phyloP scores from a whole-genome alignment of 2,797 vertebrate genomes.

The Lemur catta region DNA sequence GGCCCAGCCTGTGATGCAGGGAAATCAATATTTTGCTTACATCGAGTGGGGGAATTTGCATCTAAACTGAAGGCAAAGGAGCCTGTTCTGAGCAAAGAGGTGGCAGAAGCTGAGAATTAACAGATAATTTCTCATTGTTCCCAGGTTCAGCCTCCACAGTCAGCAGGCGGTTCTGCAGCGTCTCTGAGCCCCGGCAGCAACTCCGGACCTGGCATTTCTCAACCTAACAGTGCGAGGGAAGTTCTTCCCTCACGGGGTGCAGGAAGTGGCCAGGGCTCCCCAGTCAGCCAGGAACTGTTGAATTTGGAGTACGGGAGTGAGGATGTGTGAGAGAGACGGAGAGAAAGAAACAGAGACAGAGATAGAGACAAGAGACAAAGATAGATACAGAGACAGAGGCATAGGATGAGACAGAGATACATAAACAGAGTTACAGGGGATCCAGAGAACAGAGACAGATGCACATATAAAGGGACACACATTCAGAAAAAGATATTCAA shows the following conservation, averaged over 20 bases:
- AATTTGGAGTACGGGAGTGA: background rate
- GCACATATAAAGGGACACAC: background rate
- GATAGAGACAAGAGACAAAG: background rate
- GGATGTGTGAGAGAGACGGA: background rate
- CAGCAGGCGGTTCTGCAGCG: background rate
- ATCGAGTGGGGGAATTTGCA: conserved; percentile 70
- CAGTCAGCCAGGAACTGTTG: background rate
- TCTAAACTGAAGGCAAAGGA: conserved; percentile 66
- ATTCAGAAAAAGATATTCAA: background rate
- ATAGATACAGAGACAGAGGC: background rate
- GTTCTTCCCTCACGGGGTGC: conserved; percentile 3
- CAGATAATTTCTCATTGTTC: conserved; percentile 67
- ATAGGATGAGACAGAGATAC: background rate
- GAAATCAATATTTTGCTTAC: conserved; percentile 70
- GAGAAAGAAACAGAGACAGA: background rate
- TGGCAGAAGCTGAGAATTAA: conserved; percentile 51
- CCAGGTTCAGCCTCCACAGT: conserved; percentile 51
- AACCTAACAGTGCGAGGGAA: conserved; percentile 4
- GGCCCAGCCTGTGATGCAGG: conserved; percentile 63
- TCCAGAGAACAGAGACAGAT: background rate
- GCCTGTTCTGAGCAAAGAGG: conserved; percentile 70
- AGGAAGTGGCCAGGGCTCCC: background rate
- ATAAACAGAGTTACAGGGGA: background rate
- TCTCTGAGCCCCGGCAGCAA: background rate
- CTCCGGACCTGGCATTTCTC: conserved; percentile 69